Percentiles rank a stretch among this genome's conserved stretches.
phyloP scores from a whole-genome alignment of 2,888 invertebrate species.

The Drosophila maculinotata region DNA sequence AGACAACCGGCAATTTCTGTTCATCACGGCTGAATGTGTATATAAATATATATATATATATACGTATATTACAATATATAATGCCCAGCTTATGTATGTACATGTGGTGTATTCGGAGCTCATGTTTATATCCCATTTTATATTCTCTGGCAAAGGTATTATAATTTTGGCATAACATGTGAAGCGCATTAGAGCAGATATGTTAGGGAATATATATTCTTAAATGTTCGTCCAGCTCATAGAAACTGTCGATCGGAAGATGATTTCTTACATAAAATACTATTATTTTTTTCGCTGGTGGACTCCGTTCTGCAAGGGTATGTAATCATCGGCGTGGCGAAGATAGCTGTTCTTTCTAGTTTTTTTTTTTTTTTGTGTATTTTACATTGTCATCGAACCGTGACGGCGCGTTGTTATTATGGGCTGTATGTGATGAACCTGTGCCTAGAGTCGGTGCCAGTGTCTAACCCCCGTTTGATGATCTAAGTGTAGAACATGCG shows the following conservation, averaged over 20 bases:
- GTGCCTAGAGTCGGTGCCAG: conserved; percentile 35
- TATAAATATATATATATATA: conserved; percentile 4
- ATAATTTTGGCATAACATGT: not conserved
- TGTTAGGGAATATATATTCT: not conserved
- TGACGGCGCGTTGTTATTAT: conserved; percentile 65
- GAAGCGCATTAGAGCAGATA: not conserved
- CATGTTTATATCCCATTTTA: conserved; percentile 27
- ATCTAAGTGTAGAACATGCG: conserved; percentile 77
- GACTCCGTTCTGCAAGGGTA: not conserved
- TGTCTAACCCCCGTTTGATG: conserved; percentile 67
- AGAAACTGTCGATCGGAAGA: too few species aligned
- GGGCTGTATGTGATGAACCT: conserved; percentile 62
- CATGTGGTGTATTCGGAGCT: conserved; percentile 36
- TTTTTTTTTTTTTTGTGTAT: conserved; percentile 43
- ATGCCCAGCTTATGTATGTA: conserved; percentile 30
- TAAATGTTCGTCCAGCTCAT: not conserved
- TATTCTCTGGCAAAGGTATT: not conserved
- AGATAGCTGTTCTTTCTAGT: not conserved
- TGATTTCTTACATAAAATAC: not conserved
- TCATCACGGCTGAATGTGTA: conserved; percentile 13
- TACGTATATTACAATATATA: conserved; percentile 14
- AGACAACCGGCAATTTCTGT: conserved; percentile 32
- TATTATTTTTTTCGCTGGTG: too few species aligned
- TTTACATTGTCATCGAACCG: conserved; percentile 72
- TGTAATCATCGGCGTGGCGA: not conserved